Conservation (phyloP, 2,888 invertebrate species). For the Actias luna region DNA sequence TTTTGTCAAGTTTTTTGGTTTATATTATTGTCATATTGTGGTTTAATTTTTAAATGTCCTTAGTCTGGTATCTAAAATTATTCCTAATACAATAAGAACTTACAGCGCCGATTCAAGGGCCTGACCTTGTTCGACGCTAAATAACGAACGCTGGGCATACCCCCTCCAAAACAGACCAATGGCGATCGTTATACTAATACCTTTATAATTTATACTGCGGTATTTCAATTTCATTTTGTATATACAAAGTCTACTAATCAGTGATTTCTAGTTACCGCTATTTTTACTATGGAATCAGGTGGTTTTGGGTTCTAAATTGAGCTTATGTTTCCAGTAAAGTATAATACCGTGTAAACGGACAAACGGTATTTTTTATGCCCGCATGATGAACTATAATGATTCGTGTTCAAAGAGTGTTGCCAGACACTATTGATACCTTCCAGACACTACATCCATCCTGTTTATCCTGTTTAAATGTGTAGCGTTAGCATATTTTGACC, state of each 20-base stretch:
- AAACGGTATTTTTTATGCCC: too few species aligned
- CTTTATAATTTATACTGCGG: slow-evolving; percentile 43
- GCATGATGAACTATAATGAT: too few species aligned
- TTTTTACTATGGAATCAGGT: not conserved
- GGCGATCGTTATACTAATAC: slow-evolving; percentile 33
- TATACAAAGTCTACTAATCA: not conserved
- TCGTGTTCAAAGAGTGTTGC: too few species aligned
- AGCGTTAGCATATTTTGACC: too few species aligned
- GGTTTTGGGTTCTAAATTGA: too few species aligned
- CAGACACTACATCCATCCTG: too few species aligned
- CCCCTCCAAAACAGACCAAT: slow-evolving; percentile 34
- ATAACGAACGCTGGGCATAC: slow-evolving; percentile 87
- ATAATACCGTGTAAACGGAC: too few species aligned
- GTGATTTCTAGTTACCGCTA: not conserved
- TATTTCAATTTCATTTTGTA: slow-evolving; percentile 24
- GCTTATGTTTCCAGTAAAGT: too few species aligned
- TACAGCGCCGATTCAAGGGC: slow-evolving; percentile 89
- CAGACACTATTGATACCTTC: too few species aligned
- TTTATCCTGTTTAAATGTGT: too few species aligned
- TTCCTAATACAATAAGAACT: slow-evolving; percentile 20
- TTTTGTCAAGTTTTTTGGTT: not conserved
- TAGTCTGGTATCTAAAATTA: slow-evolving; percentile 17
- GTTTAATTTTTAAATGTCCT: not conserved
- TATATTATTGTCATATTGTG: not conserved
- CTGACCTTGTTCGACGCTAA: slow-evolving; percentile 92